Base-by-base conservation (phyloP, 2,797 vertebrate genomes). In the Hypotaenidia okinawae region DNA sequence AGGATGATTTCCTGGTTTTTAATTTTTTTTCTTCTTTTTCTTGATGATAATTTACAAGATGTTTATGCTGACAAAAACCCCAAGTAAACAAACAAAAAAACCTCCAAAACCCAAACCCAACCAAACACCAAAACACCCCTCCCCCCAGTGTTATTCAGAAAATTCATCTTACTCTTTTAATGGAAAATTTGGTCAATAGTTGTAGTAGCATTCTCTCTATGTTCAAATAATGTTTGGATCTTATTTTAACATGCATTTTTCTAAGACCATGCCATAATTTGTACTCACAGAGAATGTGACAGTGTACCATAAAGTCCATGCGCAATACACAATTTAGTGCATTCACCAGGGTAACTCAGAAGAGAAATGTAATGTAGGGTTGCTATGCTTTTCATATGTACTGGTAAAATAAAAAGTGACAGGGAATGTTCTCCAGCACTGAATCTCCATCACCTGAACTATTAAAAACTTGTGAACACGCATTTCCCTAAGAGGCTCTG, bases 61-160 rank as follows among this genome's bases (percentile, higher is more conserved):
- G 7, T 39, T 84, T 33, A 59, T 81, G 24, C 2, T 32, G 22
- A 54, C 14, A 72, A 72, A 47, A 54, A 17, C 1, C 0, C 1
- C 0, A 3, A 15, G 39, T 16, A 41, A 41, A 41, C 16, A 30
- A 75, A 41, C 13, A 41, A 54, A 54, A 72, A 75, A 47, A 43
- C 4, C 43, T 13, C 39, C 11, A 14, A 32, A 75, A 47, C 10
- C 5, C 30, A 63, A 15, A 51, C 15, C 13, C 49, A 51, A 47
- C 22, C 47, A 49, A 17, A 1, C 0, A 3, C 18, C 13, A 33
- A 45, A 45, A 45, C 43, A 45, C 43, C 43, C 43, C 18, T 45
- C 43, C 43, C 43, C 10, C 4, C 32, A 63, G 13, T 13, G 9
- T 2, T 72, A n/a, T 49, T n/a, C 24, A 61, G 19, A 72, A 90